Evolutionary conservation across 2,888 invertebrate genomes (phyloP).

Genomic region (Nephrotoma appendiculata): DNA sequence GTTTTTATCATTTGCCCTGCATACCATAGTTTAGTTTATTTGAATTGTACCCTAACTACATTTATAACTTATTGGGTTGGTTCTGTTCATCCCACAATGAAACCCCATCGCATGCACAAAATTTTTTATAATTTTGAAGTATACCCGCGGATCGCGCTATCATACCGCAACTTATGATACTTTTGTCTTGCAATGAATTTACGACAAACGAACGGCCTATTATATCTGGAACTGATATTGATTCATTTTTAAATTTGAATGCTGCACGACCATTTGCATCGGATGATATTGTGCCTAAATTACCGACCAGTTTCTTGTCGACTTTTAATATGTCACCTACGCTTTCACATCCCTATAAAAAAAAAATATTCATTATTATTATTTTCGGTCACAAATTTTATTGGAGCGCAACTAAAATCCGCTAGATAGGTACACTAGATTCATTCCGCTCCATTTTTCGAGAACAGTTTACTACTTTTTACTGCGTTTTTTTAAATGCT

Average conservation of each 20-base stretch:
- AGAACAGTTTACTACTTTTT: too few relatives aligned
- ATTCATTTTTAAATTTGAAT: conserved; percentile 44
- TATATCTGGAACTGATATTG: conserved; percentile 36
- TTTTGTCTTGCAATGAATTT: conserved; percentile 1
- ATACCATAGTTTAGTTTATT: conserved; percentile 14
- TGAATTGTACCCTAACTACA: conserved; percentile 23
- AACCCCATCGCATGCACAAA: conserved; percentile 82
- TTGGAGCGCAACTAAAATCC: too few relatives aligned
- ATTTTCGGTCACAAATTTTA: too few relatives aligned
- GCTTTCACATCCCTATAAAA: conserved; percentile 33
- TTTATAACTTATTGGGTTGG: conserved; percentile 26
- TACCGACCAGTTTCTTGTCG: conserved; percentile 42
- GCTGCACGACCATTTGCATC: conserved; percentile 45
- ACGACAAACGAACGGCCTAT: conserved; percentile 68
- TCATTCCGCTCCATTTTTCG: too few relatives aligned
- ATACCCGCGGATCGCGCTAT: conserved; percentile 80
- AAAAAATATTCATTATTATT: too few relatives aligned
- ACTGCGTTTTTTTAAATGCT: too few relatives aligned
- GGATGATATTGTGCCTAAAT: conserved; percentile 48
- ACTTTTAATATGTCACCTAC: conserved; percentile 41
- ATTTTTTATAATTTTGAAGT: conserved; percentile 71
- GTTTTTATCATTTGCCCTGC: neutral
- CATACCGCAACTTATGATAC: conserved; percentile 68
- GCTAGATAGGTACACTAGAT: too few relatives aligned
- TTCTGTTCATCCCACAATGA: conserved; percentile 78